Evolutionary conservation across 2,888 invertebrate species (phyloP).

Genomic region (Cerceris ruficornis): DNA sequence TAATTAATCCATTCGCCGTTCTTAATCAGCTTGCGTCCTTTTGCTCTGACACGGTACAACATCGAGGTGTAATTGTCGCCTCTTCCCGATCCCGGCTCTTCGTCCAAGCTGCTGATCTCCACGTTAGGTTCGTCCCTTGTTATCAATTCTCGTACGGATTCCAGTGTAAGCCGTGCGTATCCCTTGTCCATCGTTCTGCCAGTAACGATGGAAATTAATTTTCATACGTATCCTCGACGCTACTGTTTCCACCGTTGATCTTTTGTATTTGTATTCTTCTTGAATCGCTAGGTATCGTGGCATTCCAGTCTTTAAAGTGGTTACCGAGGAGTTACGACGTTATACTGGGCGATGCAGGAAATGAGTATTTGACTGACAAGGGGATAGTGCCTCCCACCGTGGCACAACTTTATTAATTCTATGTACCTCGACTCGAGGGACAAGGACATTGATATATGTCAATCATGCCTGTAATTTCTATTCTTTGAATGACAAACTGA

Average conservation of each 20-base stretch:
- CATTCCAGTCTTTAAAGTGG: slow-evolving; percentile 62
- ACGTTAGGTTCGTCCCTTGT: slow-evolving; percentile 74
- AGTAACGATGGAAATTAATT: background rate
- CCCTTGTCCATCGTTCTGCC: slow-evolving; percentile 42
- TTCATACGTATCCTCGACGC: background rate
- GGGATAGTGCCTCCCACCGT: slow-evolving; percentile 71
- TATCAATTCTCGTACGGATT: slow-evolving; percentile 75
- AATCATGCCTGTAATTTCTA: slow-evolving; percentile 72
- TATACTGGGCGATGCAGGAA: slow-evolving; percentile 75
- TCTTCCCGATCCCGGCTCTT: slow-evolving; percentile 87
- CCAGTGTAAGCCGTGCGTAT: slow-evolving; percentile 64
- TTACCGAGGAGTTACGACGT: slow-evolving; percentile 65
- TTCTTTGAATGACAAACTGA: slow-evolving; percentile 60
- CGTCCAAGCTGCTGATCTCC: slow-evolving; percentile 81
- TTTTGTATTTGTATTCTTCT: slow-evolving; percentile 3
- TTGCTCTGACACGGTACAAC: slow-evolving; percentile 86
- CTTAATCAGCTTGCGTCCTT: slow-evolving; percentile 82
- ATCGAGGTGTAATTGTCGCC: slow-evolving; percentile 90
- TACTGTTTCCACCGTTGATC: background rate
- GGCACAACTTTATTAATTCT: slow-evolving; percentile 73
- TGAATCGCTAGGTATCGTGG: slow-evolving; percentile 30
- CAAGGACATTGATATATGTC: slow-evolving; percentile 80
- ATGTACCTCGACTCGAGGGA: slow-evolving; percentile 74
- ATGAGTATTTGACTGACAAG: slow-evolving; percentile 78
- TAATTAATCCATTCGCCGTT: slow-evolving; percentile 83